phyloP scores from a whole-genome alignment of 2,113 vertebrate genomes.

The Oxygymnocypris stewartii region DNA sequence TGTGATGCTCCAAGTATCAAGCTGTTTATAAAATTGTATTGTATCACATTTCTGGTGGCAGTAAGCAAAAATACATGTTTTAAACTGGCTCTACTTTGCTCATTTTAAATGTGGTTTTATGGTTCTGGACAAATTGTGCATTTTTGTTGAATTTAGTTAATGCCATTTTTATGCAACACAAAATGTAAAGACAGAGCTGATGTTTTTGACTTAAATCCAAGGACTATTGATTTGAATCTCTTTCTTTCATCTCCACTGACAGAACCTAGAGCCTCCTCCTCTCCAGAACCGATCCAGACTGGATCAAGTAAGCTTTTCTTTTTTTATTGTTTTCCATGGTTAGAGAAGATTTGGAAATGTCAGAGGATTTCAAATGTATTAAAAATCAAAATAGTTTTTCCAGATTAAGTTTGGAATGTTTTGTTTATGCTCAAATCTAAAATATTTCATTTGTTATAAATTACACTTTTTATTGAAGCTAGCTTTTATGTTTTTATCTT shows the following conservation, averaged over 20 bases:
- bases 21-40: background rate
- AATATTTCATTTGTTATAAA: background rate
- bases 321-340: background rate
- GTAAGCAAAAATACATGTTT: background rate
- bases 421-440: background rate
- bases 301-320: slow-evolving; percentile 69
- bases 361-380: too few species aligned
- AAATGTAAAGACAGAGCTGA: background rate
- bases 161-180: background rate
- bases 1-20: background rate
- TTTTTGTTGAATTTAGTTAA: background rate
- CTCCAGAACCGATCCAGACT: slow-evolving; percentile 74
- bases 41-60: background rate
- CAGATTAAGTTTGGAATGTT: background rate
- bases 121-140: background rate
- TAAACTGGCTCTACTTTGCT: background rate
- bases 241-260: slow-evolving; percentile 43
- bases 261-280: slow-evolving; percentile 75
- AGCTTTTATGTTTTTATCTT: too few species aligned
- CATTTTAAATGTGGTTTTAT: background rate
- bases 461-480: background rate
- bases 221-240: slow-evolving; percentile 12
- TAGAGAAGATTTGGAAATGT: background rate
- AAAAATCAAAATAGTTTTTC: too few species aligned
- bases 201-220: background rate